Conservation (phyloP, 2,888 invertebrate genomes). For the Apotomis betuletana region DNA sequence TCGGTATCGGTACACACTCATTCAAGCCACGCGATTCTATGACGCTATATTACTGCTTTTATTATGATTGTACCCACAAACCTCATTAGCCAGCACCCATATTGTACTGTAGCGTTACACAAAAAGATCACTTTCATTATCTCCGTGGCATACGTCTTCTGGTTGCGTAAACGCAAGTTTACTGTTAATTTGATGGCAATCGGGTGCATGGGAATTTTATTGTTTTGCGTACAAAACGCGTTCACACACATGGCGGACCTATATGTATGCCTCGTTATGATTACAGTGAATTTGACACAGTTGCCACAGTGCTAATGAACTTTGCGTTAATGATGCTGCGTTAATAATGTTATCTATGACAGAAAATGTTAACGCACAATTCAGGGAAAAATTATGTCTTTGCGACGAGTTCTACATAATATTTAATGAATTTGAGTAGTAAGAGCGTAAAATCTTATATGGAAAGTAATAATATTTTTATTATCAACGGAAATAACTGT, state of each 20-base stretch:
- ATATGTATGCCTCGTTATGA: constrained; percentile 61
- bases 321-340: constrained; percentile 13
- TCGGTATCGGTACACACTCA: too few relatives aligned
- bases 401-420: too few relatives aligned
- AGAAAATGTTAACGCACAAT: background rate
- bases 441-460: too few relatives aligned
- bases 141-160: constrained; percentile 70
- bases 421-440: too few relatives aligned
- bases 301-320: constrained; percentile 41
- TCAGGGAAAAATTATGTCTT: too few relatives aligned
- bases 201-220: constrained; percentile 74
- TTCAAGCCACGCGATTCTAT: too few relatives aligned
- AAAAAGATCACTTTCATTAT: constrained; percentile 77
- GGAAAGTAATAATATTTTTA: too few relatives aligned
- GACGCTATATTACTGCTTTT: too few relatives aligned
- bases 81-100: constrained; percentile 64
- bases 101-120: constrained; percentile 71
- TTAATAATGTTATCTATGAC: constrained; percentile 16
- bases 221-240: constrained; percentile 59
- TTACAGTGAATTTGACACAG: constrained; percentile 62
- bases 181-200: constrained; percentile 67
- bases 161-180: constrained; percentile 77
- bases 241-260: constrained; percentile 75
- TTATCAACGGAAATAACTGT: background rate
- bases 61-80: constrained; percentile 57